These are phyloP conservation scores for Vollenhovia emeryi DNA, from an alignment of 1,140 invertebrate genomes.

Conservation along the genomic window DNA sequence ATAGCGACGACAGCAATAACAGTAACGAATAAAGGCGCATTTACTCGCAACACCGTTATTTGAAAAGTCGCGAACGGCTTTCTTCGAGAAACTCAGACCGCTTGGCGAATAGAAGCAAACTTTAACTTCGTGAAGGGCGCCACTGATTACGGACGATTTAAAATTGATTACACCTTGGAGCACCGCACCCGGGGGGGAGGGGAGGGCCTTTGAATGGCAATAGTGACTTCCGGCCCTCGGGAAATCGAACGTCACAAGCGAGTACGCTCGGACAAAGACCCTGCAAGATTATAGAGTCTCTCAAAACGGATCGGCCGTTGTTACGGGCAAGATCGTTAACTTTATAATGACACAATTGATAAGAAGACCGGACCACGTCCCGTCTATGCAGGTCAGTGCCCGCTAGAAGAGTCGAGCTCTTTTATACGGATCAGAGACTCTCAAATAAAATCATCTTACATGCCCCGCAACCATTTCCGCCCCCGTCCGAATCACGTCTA, in stretches of 20 bases:
- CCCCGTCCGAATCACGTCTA: neutral
- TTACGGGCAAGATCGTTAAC: slow-evolving; percentile 76
- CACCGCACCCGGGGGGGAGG: neutral
- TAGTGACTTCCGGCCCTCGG: slow-evolving; percentile 65
- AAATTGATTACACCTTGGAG: slow-evolving; percentile 68
- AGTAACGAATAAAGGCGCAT: slow-evolving; percentile 33
- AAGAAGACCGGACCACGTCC: slow-evolving; percentile 66
- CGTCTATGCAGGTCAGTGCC: slow-evolving; percentile 65
- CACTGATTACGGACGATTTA: slow-evolving; percentile 55
- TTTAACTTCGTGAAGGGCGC: slow-evolving; percentile 27
- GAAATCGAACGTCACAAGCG: slow-evolving; percentile 71
- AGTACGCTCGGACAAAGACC: slow-evolving; percentile 67
- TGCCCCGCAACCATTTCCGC: neutral
- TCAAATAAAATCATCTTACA: slow-evolving; percentile 54
- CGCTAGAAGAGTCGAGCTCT: slow-evolving; percentile 59
- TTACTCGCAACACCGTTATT: slow-evolving; percentile 18
- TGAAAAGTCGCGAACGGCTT: slow-evolving; percentile 1
- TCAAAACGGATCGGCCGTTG: slow-evolving; percentile 66
- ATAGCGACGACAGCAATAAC: neutral
- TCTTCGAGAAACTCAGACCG: slow-evolving; percentile 12
- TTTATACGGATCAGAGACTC: slow-evolving; percentile 66
- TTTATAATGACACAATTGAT: slow-evolving; percentile 77
- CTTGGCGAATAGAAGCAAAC: slow-evolving; percentile 3
- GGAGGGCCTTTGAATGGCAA: slow-evolving; percentile 58
- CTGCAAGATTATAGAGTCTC: slow-evolving; percentile 68